Conservation (phyloP, 2,113 vertebrate species). For the Macrotus californicus region DNA sequence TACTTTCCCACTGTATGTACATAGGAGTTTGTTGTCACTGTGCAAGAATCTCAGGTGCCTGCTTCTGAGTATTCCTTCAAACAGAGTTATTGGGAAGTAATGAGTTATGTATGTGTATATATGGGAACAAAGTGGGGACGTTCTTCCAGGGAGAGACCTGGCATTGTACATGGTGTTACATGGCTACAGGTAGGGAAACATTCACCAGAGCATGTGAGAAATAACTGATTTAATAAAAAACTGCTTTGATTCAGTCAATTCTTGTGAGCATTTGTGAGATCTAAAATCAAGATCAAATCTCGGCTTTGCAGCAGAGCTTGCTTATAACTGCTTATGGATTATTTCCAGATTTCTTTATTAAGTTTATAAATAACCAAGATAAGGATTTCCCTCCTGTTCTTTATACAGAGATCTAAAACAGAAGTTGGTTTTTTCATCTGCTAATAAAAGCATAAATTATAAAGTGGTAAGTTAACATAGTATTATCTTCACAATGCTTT, state of each 20-base stretch:
- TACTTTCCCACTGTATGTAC: not conserved
- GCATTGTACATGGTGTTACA: not conserved
- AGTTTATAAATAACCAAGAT: conserved; percentile 29
- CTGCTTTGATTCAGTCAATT: not conserved
- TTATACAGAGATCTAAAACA: not conserved
- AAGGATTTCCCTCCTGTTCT: not conserved
- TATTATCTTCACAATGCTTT: conserved; percentile 34
- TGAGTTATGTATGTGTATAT: not conserved
- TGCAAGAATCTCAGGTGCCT: conserved; percentile 59
- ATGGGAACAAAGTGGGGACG: not conserved
- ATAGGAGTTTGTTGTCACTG: conserved; percentile 29
- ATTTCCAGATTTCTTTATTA: conserved; percentile 16
- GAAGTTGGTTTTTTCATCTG: conserved; percentile 5
- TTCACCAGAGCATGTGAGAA: not conserved
- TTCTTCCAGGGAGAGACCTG: conserved; percentile 2
- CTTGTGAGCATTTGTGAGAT: not conserved
- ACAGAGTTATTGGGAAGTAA: conserved; percentile 29
- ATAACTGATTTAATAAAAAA: not conserved
- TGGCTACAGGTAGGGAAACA: not conserved
- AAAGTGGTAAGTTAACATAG: conserved; percentile 8
- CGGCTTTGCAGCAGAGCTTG: conserved; percentile 20
- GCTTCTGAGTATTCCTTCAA: conserved; percentile 48
- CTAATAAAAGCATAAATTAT: conserved; percentile 31
- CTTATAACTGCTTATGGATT: conserved; percentile 7
- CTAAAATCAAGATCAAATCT: conserved; percentile 31